Percentiles rank a stretch among this genome's conserved stretches.
These are phyloP conservation scores for Eutrigla gurnardus DNA, from an alignment of 2,797 vertebrate species.

Conservation along the genomic window DNA sequence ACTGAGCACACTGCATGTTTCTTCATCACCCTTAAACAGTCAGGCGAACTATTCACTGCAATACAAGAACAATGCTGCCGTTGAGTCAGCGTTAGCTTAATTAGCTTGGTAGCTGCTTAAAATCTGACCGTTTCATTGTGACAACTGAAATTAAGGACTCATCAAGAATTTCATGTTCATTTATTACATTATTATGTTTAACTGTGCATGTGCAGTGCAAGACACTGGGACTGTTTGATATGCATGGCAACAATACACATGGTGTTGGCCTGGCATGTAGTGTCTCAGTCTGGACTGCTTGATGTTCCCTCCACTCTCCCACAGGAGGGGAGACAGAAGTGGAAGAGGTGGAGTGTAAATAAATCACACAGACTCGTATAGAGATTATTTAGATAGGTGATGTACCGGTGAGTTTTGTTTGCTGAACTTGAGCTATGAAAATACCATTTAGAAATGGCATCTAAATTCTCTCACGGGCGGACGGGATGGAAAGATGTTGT, in stretches of 20 bases:
- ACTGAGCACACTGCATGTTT: neutral
- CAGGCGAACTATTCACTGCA: neutral
- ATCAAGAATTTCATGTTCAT: neutral
- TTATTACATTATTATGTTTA: neutral
- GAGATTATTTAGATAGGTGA: constrained; percentile 16
- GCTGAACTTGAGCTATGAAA: constrained; percentile 31
- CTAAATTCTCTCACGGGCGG: constrained; percentile 30
- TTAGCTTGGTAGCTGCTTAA: neutral
- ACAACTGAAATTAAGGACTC: neutral
- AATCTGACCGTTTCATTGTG: neutral
- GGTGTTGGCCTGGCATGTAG: neutral
- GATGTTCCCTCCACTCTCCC: constrained; percentile 45
- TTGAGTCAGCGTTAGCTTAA: neutral
- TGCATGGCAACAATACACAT: neutral
- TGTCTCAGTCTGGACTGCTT: constrained; percentile 28
- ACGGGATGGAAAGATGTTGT: constrained; percentile 35
- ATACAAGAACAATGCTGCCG: neutral
- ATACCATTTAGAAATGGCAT: constrained; percentile 43
- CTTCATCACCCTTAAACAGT: neutral
- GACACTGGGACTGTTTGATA: neutral
- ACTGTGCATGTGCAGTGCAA: neutral
- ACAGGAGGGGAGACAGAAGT: constrained; percentile 29
- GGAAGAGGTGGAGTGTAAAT: constrained; percentile 41
- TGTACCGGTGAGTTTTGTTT: constrained; percentile 2
- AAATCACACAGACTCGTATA: constrained; percentile 38